Base-by-base conservation (phyloP, 2,888 invertebrate species). In the Drosophila kanekoi region DNA sequence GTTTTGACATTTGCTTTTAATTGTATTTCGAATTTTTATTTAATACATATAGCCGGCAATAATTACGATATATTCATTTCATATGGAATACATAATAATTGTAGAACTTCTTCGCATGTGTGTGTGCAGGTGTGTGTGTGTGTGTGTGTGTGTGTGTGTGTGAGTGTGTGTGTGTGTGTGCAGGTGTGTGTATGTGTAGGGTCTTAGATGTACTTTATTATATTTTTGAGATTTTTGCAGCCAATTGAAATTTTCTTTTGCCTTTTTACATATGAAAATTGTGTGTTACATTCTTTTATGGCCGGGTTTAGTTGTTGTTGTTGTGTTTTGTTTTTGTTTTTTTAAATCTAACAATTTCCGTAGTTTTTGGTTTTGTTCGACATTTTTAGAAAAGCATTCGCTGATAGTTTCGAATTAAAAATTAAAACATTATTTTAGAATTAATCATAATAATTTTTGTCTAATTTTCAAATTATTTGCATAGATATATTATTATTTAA, bases 1-100 rank as follows among this genome's bases (percentile, higher is more conserved):
- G 52, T 72, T 87, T 82, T 69, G 89, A 84, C 85, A 77, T 79
- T 81, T 79, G 77, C 76, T 89, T 89, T 85, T 81, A 85, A 87
- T 85, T 81, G 77, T 85, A 89, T 85, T 87, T 85, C 71, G 85
- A 87, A 87, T 84, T 78, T 72, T 79, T 65, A 58, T 87, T 86
- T 61, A 86, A 86, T 83, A 88, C 89, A 83, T 86, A 76, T 76
- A 83, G 78, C 83, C 89, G 83, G 87, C 89, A 80, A 88, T 77
- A 72, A 71, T 82, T 86, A 78, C 75, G 87, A 75, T 68, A 67
- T 73, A 67, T 67, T 83, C 80, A 70, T 63, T 79, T 69, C 51
- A 64, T 65, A 70, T 63, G 74, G 79, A 85, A 77, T 87, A 81
- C 82, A 87, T 86, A 76, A 76, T 79, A 77, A 72, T 73, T 72